A percentile compares a stretch with the other conserved stretches of the same genome.
phyloP scores from a whole-genome alignment of 2,797 vertebrate genomes.

The Nannoperca obscura region DNA sequence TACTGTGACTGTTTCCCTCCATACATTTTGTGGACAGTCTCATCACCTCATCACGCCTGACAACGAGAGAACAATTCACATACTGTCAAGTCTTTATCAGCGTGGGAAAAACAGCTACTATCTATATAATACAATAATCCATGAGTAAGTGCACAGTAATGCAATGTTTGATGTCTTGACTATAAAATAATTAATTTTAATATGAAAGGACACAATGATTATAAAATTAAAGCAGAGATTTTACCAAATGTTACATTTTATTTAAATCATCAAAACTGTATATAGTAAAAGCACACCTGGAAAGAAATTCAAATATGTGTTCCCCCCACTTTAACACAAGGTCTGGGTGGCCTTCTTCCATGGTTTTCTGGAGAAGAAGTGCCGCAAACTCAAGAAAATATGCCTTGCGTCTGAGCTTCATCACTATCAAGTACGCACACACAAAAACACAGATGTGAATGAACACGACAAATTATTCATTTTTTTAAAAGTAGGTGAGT shows the following conservation, averaged over 20 bases:
- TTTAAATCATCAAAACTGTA: background rate
- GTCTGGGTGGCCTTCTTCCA: slow-evolving; percentile 87
- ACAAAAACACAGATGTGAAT: slow-evolving; percentile 40
- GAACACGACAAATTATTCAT: background rate
- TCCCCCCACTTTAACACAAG: slow-evolving; percentile 85
- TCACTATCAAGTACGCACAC: slow-evolving; percentile 81
- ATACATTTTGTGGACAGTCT: slow-evolving; percentile 13
- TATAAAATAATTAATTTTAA: background rate
- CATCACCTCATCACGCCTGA: slow-evolving; percentile 59
- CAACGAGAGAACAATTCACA: slow-evolving; percentile 46
- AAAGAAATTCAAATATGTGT: slow-evolving; percentile 80
- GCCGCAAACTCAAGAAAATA: slow-evolving; percentile 91
- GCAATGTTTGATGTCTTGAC: background rate
- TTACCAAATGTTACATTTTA: background rate
- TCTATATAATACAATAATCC: background rate
- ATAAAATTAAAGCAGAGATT: slow-evolving; percentile 7
- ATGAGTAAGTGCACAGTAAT: background rate
- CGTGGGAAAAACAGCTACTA: background rate
- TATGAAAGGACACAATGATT: background rate
- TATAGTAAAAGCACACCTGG: slow-evolving; percentile 80
- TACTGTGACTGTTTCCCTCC: slow-evolving; percentile 28
- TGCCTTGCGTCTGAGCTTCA: slow-evolving; percentile 87
- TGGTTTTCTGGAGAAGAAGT: slow-evolving; percentile 87
- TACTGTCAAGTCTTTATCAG: background rate
- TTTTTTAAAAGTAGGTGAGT: background rate